Evolutionary conservation across 1,140 invertebrate species (phyloP).

Genomic region (Anastrepha obliqua): DNA sequence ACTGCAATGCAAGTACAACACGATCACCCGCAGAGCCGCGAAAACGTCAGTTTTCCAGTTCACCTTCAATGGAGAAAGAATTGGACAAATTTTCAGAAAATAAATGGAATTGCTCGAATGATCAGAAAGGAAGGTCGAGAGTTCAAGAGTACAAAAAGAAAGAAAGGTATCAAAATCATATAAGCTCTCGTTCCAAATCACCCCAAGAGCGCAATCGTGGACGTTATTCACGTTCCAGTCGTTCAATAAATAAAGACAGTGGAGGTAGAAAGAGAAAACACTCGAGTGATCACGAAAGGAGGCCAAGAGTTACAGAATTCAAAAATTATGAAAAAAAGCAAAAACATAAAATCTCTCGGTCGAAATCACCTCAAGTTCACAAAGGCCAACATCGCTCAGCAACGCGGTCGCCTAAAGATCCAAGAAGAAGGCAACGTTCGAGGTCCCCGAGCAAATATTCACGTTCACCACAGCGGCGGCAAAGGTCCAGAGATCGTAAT

Average conservation of each 20-base stretch:
- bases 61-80: conserved; percentile 60
- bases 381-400: background rate
- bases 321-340: background rate
- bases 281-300: background rate
- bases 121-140: too few species aligned
- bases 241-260: conserved; percentile 27
- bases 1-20: too few species aligned
- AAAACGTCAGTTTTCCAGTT: background rate
- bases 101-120: conserved; percentile 12
- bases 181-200: too few species aligned
- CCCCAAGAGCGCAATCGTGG: too few species aligned
- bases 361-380: background rate
- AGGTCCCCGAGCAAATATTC: background rate
- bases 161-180: background rate
- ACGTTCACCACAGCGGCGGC: background rate
- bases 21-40: conserved; percentile 33
- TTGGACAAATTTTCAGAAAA: conserved; percentile 64
- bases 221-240: background rate
- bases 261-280: background rate
- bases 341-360: background rate
- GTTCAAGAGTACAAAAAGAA: conserved; percentile 38
- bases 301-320: background rate
- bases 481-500: conserved; percentile 11
- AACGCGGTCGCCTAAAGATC: background rate
- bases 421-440: background rate